Conservation (phyloP, 2,888 invertebrate species). For the Microctonus hyperodae region DNA sequence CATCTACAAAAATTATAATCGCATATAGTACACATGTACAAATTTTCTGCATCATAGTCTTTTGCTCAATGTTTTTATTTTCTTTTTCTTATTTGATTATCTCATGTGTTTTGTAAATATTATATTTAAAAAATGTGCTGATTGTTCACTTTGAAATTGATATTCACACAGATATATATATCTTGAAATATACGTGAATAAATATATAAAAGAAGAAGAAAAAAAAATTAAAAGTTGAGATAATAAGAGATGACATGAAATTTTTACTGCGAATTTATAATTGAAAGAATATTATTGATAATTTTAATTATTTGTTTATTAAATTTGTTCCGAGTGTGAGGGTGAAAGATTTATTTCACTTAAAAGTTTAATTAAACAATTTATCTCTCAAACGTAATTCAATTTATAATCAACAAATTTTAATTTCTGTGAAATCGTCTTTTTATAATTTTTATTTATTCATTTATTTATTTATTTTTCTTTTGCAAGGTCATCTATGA, state of each 20-base stretch:
- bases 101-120: not conserved
- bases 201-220: not conserved
- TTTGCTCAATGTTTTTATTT: not conserved
- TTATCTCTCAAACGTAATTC: too few species aligned
- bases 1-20: not conserved
- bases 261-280: not conserved
- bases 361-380: too few species aligned
- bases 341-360: too few species aligned
- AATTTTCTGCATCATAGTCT: conserved; percentile 10
- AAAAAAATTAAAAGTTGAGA: not conserved
- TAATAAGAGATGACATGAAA: not conserved
- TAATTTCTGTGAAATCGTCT: too few species aligned
- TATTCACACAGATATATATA: not conserved
- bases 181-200: too few species aligned
- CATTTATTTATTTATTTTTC: not conserved
- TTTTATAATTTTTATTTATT: too few species aligned
- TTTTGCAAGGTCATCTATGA: not conserved
- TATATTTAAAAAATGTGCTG: not conserved
- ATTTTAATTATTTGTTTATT: too few species aligned
- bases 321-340: too few species aligned
- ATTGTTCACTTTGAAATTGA: not conserved
- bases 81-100: not conserved
- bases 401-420: too few species aligned
- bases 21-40: not conserved
- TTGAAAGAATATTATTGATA: too few species aligned